Percentiles rank a stretch among this genome's conserved stretches.
Evolutionary conservation across 2,797 vertebrate genomes (phyloP).

Genomic region (Pachyuromys duprasi): DNA sequence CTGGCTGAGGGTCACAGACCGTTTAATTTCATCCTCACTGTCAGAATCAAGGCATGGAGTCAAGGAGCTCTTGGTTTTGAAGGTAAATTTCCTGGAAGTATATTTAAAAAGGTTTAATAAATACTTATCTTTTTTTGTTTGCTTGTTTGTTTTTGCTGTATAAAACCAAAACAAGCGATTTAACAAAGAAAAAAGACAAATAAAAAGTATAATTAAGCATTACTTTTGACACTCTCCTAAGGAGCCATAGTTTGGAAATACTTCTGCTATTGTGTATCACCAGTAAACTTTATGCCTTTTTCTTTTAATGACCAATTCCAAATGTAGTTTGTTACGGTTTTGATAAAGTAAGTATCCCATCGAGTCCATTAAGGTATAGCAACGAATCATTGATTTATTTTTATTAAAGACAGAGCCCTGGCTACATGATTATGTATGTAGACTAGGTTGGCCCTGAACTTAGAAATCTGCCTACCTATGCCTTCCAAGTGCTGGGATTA

Average conservation of each 20-base stretch:
- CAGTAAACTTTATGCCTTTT: slow-evolving; percentile 66
- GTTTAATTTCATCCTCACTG: slow-evolving; percentile 95
- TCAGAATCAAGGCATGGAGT: slow-evolving; percentile 93
- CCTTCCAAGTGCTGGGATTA: not conserved
- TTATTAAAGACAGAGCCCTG: not conserved
- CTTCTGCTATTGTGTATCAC: slow-evolving; percentile 42
- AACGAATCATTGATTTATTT: slow-evolving; percentile 48
- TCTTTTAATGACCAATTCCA: slow-evolving; percentile 69
- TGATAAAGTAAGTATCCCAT: slow-evolving; percentile 67
- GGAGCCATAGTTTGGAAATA: slow-evolving; percentile 71
- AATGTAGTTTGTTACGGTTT: slow-evolving; percentile 55
- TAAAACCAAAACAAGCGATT: slow-evolving; percentile 64
- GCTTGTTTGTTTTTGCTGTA: slow-evolving; percentile 10
- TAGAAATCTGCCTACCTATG: not conserved
- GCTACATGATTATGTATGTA: not conserved
- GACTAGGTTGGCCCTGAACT: not conserved
- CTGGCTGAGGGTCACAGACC: slow-evolving; percentile 88
- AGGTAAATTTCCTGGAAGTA: slow-evolving; percentile 90
- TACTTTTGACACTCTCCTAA: slow-evolving; percentile 72
- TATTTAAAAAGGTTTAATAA: slow-evolving; percentile 42
- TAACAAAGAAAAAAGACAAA: slow-evolving; percentile 45
- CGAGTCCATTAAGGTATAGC: slow-evolving; percentile 75
- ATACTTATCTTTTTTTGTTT: slow-evolving; percentile 41
- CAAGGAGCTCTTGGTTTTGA: slow-evolving; percentile 90
- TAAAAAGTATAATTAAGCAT: slow-evolving; percentile 59